Conservation (phyloP, 2,797 vertebrate species). For the Eulemur rubriventer region DNA sequence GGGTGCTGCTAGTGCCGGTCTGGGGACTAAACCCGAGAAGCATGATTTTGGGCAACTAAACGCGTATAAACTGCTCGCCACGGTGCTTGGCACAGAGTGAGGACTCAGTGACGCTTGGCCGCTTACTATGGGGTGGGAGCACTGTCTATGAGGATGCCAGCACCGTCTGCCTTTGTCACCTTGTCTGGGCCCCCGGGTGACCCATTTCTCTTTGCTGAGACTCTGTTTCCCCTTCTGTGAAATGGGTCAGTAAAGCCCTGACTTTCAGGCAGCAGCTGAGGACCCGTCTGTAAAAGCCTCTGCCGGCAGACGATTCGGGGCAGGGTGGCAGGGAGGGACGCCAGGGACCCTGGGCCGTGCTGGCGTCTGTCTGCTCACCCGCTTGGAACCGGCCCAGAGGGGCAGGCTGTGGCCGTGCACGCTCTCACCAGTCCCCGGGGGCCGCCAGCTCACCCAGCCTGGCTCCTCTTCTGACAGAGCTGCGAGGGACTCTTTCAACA, state of each 20-base stretch:
- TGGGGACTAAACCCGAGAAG: background rate
- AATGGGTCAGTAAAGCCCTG: background rate
- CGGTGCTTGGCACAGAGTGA: background rate
- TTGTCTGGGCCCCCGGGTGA: background rate
- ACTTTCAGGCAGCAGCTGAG: background rate
- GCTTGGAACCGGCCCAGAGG: background rate
- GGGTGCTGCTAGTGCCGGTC: background rate
- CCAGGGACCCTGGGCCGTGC: background rate
- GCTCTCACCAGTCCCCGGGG: background rate
- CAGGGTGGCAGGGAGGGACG: background rate
- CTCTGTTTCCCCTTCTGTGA: background rate
- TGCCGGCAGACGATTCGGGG: rapidly evolving
- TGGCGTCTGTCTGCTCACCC: background rate
- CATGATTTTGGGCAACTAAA: background rate
- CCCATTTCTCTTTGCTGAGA: background rate
- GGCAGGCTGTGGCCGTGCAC: rapidly evolving
- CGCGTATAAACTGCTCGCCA: rapidly evolving
- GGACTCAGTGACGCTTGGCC: background rate
- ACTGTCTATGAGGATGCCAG: background rate
- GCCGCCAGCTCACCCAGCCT: background rate
- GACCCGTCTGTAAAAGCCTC: background rate
- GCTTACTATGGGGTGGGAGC: background rate
- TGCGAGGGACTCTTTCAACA: background rate
- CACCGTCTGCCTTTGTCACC: background rate
- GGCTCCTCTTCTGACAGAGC: background rate